Conservation (phyloP, 2,113 vertebrate species). For the Melospiza melodia region DNA sequence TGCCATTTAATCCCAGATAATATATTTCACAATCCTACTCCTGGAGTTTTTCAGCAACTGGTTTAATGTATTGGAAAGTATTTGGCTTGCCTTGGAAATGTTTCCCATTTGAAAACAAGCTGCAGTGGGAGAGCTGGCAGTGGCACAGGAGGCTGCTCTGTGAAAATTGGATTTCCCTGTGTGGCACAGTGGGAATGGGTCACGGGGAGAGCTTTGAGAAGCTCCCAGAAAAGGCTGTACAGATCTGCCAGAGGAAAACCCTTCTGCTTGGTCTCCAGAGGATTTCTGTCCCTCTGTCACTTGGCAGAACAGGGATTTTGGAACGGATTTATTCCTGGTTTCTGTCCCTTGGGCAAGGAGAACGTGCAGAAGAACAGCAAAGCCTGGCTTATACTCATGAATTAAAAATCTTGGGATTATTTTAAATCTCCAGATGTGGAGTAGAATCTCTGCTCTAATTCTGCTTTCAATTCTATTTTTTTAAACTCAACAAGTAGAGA, state of each 20-base stretch:
- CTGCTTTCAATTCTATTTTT: not conserved
- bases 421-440: not conserved
- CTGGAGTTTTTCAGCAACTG: conserved; percentile 14
- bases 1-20: conserved; percentile 6
- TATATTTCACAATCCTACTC: not conserved
- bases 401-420: not conserved
- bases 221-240: not conserved
- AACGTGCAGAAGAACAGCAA: not conserved
- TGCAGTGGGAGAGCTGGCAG: conserved; percentile 27
- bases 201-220: not conserved
- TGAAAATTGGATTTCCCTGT: not conserved
- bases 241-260: not conserved
- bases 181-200: not conserved
- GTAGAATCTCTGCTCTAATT: not conserved
- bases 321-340: not conserved
- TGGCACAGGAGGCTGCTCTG: not conserved
- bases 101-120: conserved; percentile 19
- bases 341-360: not conserved
- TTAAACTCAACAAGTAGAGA: not conserved
- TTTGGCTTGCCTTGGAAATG: not conserved
- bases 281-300: not conserved
- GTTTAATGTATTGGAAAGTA: not conserved
- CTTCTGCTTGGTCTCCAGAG: not conserved
- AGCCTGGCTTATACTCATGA: not conserved
- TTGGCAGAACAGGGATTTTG: not conserved